These are phyloP conservation scores for Typhlichthys subterraneus DNA, from an alignment of 2,797 vertebrate species.

Conservation along the genomic window DNA sequence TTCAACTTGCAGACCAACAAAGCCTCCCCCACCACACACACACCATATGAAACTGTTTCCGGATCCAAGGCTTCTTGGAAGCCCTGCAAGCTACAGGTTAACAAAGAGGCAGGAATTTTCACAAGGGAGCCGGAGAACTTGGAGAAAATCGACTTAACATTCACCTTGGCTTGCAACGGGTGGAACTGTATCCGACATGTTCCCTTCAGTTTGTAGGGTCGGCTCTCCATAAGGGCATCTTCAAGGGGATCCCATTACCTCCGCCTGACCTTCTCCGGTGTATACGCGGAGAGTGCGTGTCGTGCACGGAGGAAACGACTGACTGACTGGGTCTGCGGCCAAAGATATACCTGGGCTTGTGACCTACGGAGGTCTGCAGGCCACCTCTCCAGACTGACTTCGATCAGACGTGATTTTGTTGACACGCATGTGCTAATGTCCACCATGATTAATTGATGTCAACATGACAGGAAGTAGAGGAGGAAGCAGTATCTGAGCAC, in stretches of 20 bases:
- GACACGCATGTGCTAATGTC: too few relatives aligned
- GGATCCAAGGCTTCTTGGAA: too few relatives aligned
- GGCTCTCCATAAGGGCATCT: constrained; percentile 13
- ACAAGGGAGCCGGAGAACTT: not conserved
- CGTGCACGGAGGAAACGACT: constrained; percentile 6
- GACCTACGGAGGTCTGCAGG: not conserved
- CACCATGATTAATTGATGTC: too few relatives aligned
- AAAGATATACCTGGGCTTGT: not conserved
- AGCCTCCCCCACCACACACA: too few relatives aligned
- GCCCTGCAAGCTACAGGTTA: too few relatives aligned
- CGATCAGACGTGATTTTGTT: not conserved
- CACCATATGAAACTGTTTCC: too few relatives aligned
- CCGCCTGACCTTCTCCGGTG: constrained; percentile 38
- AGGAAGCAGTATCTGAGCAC: too few relatives aligned
- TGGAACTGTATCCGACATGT: constrained; percentile 27
- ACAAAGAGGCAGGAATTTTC: too few relatives aligned
- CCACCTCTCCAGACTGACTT: not conserved
- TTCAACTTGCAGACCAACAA: too few relatives aligned
- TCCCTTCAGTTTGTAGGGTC: constrained; percentile 19
- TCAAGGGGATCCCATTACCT: constrained; percentile 36
- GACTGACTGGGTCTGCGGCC: constrained; percentile 8
- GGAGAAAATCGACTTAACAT: not conserved
- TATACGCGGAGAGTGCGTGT: not conserved
- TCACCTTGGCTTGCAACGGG: not conserved
- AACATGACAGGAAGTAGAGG: too few relatives aligned